A percentile compares a stretch with the other conserved stretches of the same genome.
These are phyloP conservation scores for Lepus timidus DNA, from an alignment of 2,113 vertebrate genomes.

Conservation along the genomic window DNA sequence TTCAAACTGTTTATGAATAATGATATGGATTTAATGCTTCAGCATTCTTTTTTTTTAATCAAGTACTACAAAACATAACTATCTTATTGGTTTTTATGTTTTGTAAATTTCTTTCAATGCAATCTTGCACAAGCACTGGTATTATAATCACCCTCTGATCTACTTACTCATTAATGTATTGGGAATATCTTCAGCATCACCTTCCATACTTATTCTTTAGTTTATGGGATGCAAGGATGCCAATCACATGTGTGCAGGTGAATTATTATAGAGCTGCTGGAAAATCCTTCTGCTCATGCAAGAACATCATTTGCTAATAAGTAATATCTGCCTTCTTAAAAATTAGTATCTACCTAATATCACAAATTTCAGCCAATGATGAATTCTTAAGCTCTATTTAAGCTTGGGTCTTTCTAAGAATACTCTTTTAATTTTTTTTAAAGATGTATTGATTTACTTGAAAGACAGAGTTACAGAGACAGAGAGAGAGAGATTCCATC, in stretches of 20 bases:
- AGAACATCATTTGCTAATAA: slow-evolving; percentile 47
- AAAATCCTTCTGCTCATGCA: slow-evolving; percentile 64
- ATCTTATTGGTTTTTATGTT: slow-evolving; percentile 9
- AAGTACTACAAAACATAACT: slow-evolving; percentile 24
- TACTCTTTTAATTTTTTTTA: too few relatives aligned
- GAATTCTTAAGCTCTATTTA: slow-evolving; percentile 25
- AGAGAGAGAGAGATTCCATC: too few relatives aligned
- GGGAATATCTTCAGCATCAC: not conserved
- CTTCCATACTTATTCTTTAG: slow-evolving; percentile 3
- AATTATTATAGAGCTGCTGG: slow-evolving; percentile 21
- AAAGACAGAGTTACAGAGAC: too few relatives aligned
- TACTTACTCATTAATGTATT: slow-evolving; percentile 46
- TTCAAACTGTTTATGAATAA: slow-evolving; percentile 9
- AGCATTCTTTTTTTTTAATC: slow-evolving; percentile 9
- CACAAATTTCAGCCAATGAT: not conserved
- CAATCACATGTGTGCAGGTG: slow-evolving; percentile 60
- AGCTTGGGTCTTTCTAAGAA: not conserved
- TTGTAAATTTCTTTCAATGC: slow-evolving; percentile 28
- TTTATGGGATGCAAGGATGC: slow-evolving; percentile 44
- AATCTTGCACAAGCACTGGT: not conserved
- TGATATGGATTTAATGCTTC: slow-evolving; percentile 20
- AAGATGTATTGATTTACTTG: too few relatives aligned
- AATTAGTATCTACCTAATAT: not conserved
- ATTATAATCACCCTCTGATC: slow-evolving; percentile 43
- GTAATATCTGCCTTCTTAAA: slow-evolving; percentile 57